Evolutionary conservation across 2,113 vertebrate species (phyloP), one percentile per base, ranked within the genome.

Genomic region (Oncorhynchus keta): DNA sequence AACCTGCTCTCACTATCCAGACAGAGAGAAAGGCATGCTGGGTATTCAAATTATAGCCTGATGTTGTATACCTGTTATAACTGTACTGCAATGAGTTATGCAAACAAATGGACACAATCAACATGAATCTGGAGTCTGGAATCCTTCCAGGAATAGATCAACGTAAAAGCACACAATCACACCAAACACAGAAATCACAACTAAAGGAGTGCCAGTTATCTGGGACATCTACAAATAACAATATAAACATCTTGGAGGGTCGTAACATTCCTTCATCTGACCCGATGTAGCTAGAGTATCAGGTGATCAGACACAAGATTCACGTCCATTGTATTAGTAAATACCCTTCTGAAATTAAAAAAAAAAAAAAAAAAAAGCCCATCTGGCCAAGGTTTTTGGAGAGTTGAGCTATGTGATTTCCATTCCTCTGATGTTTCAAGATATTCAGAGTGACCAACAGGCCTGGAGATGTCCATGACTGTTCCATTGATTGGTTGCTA

Each of bases 401-500:
- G 2, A 39, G 66, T 35, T 18, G 39, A 32, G 72, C 71, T 68
- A 72, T 74, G 74, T 78, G 77, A 80, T 80, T 82, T 78, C 61
- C 81, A 82, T 84, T 84, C 82, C 78, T 86, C 77, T 77, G 78
- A 82, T 80, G 80, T 74, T 71, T 80, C 64, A 74, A 80, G 75
- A 82, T 82, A 84, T 84, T 84, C 82, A 72, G 79, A 75, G 75
- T 79, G 79, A 79, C 84, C 73, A 76, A 79, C 68, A 70, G 65
- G 26, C 30, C 80, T 75, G 77, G 72, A 28, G 14, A 28, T 78
- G 82, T 81, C 75, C 76, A 74, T 78, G 76, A 70, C 81, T 68
- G 72, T 78, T 70, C 75, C 77, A 84, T 76, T 85, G 81, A 86
- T 85, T 76, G 78, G 81, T 72, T 82, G 79, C 81, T 75, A 81